Percentiles rank a stretch among this genome's conserved stretches.
Evolutionary conservation across 2,113 vertebrate genomes (phyloP).

Genomic region (Petrocephalus microphthalmus): DNA sequence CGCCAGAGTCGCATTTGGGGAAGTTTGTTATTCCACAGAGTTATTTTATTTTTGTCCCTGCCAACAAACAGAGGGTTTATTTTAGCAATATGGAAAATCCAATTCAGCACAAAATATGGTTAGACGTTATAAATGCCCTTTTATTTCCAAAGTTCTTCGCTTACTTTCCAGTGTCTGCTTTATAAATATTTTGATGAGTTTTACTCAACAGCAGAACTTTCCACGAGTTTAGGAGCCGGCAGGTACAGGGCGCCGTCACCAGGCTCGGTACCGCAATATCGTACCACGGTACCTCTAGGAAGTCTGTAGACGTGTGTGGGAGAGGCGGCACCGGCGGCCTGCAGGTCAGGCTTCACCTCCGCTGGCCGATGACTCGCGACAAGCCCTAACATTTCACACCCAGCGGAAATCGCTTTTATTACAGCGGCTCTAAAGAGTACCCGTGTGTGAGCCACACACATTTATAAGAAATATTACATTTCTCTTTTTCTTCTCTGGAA

Average conservation of each 20-base stretch:
- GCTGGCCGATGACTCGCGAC: constrained; percentile 17
- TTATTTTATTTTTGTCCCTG: constrained; percentile 35
- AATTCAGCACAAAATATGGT: constrained; percentile 24
- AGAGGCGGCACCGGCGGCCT: not conserved
- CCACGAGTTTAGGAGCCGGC: not conserved
- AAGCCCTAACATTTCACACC: not conserved
- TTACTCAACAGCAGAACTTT: constrained; percentile 6
- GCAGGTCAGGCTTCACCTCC: not conserved
- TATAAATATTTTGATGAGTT: not conserved
- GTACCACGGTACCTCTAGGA: not conserved
- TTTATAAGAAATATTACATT: not conserved
- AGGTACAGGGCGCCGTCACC: not conserved
- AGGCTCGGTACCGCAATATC: not conserved
- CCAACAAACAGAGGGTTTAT: constrained; percentile 21
- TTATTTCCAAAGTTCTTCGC: constrained; percentile 14
- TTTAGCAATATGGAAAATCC: constrained; percentile 28
- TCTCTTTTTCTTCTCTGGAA: not conserved
- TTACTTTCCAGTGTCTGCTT: constrained; percentile 5
- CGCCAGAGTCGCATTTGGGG: constrained; percentile 25
- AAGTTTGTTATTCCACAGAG: constrained; percentile 38
- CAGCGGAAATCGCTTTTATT: not conserved
- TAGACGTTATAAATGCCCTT: constrained; percentile 5
- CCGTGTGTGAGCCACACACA: not conserved
- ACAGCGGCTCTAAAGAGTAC: not conserved
- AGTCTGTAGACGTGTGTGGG: not conserved